Evolutionary conservation across 2,888 invertebrate species (phyloP).

Genomic region (Parascotia fuliginaria): DNA sequence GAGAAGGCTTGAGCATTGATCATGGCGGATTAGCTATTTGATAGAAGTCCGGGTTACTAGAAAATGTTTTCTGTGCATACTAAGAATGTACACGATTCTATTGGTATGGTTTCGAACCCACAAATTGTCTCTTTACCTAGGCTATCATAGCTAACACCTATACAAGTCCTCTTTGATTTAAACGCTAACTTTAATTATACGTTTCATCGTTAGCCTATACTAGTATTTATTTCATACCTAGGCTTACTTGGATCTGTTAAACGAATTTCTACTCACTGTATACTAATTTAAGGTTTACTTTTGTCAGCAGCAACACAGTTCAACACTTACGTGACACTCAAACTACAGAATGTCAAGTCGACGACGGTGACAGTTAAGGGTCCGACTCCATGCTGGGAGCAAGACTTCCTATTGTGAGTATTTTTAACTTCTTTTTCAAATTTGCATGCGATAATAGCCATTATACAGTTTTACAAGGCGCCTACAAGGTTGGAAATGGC

Average conservation of each 20-base stretch:
- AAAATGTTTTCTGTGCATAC: too few species aligned
- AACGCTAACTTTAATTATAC: too few species aligned
- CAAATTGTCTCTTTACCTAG: too few species aligned
- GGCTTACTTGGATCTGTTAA: constrained; percentile 1
- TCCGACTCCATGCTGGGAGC: constrained; percentile 98
- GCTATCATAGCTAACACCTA: too few species aligned
- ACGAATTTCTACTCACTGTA: constrained; percentile 10
- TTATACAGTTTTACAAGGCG: not conserved
- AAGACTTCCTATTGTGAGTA: constrained; percentile 99
- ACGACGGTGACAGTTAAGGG: constrained; percentile 99
- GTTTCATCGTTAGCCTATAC: constrained; percentile 17
- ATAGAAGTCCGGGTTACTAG: too few species aligned
- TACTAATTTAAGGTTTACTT: constrained; percentile 29
- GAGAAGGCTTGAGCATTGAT: too few species aligned
- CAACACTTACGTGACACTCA: constrained; percentile 98
- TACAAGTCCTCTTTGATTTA: too few species aligned
- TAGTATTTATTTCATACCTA: constrained; percentile 21
- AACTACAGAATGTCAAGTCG: constrained; percentile 99
- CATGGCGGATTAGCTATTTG: too few species aligned
- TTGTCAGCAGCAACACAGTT: constrained; percentile 92
- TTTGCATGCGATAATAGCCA: constrained; percentile 16
- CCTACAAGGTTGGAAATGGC: constrained; percentile 11
- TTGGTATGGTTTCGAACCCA: too few species aligned
- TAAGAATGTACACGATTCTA: too few species aligned
- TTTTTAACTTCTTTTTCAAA: constrained; percentile 50